Conservation (phyloP, 1,140 invertebrate genomes). For the Pseudomyrmex sp. region DNA sequence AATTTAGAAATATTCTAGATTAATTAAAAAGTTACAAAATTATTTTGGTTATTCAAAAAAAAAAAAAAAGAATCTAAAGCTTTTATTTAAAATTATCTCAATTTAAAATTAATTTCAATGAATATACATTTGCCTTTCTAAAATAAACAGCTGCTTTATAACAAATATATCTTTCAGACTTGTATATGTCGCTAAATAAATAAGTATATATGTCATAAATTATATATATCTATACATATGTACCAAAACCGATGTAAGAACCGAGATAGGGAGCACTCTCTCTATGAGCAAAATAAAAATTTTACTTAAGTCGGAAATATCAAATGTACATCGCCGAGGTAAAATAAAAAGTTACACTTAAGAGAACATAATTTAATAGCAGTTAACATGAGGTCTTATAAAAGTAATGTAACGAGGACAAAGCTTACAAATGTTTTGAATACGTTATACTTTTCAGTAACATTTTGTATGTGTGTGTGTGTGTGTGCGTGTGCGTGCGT, state of each 20-base stretch:
- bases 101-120: too few relatives aligned
- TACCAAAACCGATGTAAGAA: conserved; percentile 28
- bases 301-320: conserved; percentile 42
- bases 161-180: neutral
- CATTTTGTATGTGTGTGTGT: too few relatives aligned
- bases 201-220: neutral
- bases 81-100: neutral
- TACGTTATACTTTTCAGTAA: neutral
- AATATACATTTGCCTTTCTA: too few relatives aligned
- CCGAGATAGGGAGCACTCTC: conserved; percentile 26
- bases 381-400: conserved; percentile 25
- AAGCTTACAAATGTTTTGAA: conserved; percentile 8
- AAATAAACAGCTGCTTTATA: conserved; percentile 3
- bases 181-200: neutral
- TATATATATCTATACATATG: conserved; percentile 16
- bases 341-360: conserved; percentile 21
- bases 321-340: conserved; percentile 27
- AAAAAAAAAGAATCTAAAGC: neutral
- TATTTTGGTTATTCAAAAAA: neutral
- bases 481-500: too few relatives aligned
- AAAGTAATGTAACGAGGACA: conserved; percentile 7
- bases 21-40: neutral
- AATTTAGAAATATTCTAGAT: neutral
- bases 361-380: conserved; percentile 28
- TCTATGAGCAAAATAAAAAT: conserved; percentile 43